Evolutionary conservation across 2,888 invertebrate species (phyloP), one percentile per base, ranked within the genome.

Genomic region (Papilio demoleus): DNA sequence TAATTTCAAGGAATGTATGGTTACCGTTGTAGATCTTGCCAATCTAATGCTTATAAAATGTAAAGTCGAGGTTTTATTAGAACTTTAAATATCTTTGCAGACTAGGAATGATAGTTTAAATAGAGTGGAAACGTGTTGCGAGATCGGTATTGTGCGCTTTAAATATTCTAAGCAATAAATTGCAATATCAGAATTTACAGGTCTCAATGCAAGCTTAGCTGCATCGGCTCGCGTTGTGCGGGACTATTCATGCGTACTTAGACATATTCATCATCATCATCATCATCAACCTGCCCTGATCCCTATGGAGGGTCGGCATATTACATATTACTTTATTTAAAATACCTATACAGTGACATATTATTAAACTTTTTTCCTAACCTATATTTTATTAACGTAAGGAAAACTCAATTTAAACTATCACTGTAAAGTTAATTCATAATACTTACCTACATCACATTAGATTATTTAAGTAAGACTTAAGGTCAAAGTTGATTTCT

Each of bases 171-270:
- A 27, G 50, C 27, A 27, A 50, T 50, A 50, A 50, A 50, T 50
- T 50, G 50, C 50, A 50, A n/a, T 50, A 50, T 50, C 50, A 24
- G 50, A 50, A 50, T 50, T 24, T 50, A 50, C 50, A 27, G 24
- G 24, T 27, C n/a, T 27, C 24, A 27, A 27, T 19, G 50, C 50
- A n/a, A 50, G 50, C 50, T 50, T 14, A 50, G 27, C 27, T 27
- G 12, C n/a, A 50, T 47, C 22, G 47, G 17, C 22, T 47, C 11
- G 22, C 12, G n/a, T 50, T 27, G 6, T 24, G 27, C 27, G 24
- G 27, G n/a, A 14, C 24, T 27, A 27, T n/a, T 27, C 24, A 27
- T 50, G 50, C 24, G 27, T 50, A 14, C 14, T 50, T 50, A 27
- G 27, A 50, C 50, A 8, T n/a, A 24, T 5, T 12, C n/a, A n/a